Base-by-base conservation (phyloP, 1,140 invertebrate species). In the Pseudomyrmex pallidus region DNA sequence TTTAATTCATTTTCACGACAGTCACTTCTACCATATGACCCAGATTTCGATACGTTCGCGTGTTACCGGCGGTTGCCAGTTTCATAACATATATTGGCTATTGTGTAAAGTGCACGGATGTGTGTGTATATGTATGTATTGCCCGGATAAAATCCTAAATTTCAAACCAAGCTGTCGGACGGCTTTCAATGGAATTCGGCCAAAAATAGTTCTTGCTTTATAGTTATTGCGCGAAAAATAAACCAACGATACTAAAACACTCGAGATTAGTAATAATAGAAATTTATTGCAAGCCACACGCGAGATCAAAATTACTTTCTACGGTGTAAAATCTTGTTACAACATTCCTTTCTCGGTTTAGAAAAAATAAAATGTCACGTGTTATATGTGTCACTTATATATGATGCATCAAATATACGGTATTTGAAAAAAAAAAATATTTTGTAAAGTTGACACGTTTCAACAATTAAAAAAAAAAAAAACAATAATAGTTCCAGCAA, bases 41-140 rank as follows among this genome's bases (percentile, higher is more conserved):
- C 48, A 80, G 20, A 80, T 80, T 68, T 72, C 54, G 15, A 25
- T 80, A 72, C 54, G 46, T 57, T 57, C 66, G 66, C n/a, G 22
- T 80, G 20, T 80, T 80, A 80, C 20, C 59, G 54, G 54, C 66
- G 46, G 46, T 80, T 3, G 25, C 20, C 22, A 80, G 54, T 80
- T 80, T 80, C 76, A 78, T 78, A 80, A 80, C 76, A 46, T 76
- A 76, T 64, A 76, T 80, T 80, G 76, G 22, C 64, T 78, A 78
- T 78, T 78, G 76, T 70, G 64, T 63, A 64, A 82, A 82, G 61
- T 74, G 70, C 13, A 62, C 48, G 48, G 2, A 46, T 82, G 25
- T 48, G 35, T 22, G 12, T 62, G 22, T 64, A 25, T 76, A 17
- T 20, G 15, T 9, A 35, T 35, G 35, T 35, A 35, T 35, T 35